Conservation (phyloP, 2,797 vertebrate genomes). For the Gadopsis bispinosus region DNA sequence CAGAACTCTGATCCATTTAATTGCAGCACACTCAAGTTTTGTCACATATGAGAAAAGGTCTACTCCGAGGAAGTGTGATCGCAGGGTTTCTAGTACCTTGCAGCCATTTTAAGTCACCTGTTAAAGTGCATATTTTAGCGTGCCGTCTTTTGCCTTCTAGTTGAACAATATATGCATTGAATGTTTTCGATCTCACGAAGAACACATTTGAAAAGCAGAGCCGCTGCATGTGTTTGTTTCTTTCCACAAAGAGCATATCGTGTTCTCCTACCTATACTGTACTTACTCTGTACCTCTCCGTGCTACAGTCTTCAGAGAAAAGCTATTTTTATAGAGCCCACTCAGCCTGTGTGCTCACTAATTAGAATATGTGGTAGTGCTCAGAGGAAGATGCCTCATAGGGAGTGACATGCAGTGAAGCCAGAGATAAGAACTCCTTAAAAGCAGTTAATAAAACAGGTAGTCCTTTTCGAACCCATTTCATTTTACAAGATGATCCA, state of each 20-base stretch:
- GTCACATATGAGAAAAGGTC: constrained; percentile 70
- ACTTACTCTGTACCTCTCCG: constrained; percentile 31
- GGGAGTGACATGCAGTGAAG: constrained; percentile 46
- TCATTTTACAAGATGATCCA: constrained; percentile 10
- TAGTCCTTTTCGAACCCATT: constrained; percentile 22
- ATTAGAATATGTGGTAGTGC: constrained; percentile 65
- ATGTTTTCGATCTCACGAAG: constrained; percentile 22
- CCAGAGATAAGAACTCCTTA: constrained; percentile 38
- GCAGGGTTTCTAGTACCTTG: constrained; percentile 36
- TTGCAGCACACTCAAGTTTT: constrained; percentile 74
- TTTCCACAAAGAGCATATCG: constrained; percentile 18
- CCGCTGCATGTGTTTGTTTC: background rate
- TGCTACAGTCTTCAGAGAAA: constrained; percentile 43
- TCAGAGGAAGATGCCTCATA: constrained; percentile 58
- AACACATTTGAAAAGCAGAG: constrained; percentile 11
- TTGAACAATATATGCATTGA: constrained; percentile 29
- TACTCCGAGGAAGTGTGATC: constrained; percentile 39
- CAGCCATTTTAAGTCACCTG: constrained; percentile 49
- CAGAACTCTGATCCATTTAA: constrained; percentile 83
- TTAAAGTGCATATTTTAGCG: constrained; percentile 36
- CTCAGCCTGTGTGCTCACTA: constrained; percentile 58
- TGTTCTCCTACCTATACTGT: constrained; percentile 26
- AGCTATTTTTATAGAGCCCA: constrained; percentile 65
- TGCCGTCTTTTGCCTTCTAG: constrained; percentile 7
- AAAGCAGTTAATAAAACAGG: constrained; percentile 50